Percentiles rank a stretch among this genome's conserved stretches.
Conservation (phyloP, 2,888 invertebrate species). For the Agrilus mali region DNA sequence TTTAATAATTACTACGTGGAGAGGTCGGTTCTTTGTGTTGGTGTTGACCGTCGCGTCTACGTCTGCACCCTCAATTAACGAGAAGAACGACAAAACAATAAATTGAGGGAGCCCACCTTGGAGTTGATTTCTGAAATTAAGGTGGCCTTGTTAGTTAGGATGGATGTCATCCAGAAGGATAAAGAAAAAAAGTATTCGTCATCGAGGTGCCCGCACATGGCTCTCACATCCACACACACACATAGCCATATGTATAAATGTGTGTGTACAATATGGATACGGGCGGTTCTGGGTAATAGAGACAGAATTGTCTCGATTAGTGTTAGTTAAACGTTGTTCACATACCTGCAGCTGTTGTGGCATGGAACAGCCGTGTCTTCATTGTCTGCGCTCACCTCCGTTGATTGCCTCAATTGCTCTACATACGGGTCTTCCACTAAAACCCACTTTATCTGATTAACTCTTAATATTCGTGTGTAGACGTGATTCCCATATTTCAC, state of each 20-base stretch:
- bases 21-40: too few species aligned
- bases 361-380: slow-evolving; percentile 18
- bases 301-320: slow-evolving; percentile 35
- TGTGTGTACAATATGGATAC: slow-evolving; percentile 12
- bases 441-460: too few species aligned
- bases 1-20: too few species aligned
- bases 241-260: slow-evolving; percentile 9
- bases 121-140: too few species aligned
- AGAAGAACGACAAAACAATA: too few species aligned
- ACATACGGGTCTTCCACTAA: slow-evolving; percentile 19
- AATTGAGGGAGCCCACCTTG: too few species aligned
- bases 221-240: too few species aligned
- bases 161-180: neutral
- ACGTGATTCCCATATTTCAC: too few species aligned
- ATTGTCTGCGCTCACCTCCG: slow-evolving; percentile 17
- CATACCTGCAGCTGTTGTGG: slow-evolving; percentile 34
- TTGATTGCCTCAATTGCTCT: slow-evolving; percentile 25
- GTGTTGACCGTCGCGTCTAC: too few species aligned
- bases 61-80: too few species aligned
- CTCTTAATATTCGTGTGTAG: too few species aligned
- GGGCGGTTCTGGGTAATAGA: slow-evolving; percentile 27
- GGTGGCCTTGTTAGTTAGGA: slow-evolving; percentile 1
- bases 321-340: slow-evolving; percentile 13
- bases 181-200: slow-evolving; percentile 2
- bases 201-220: slow-evolving; percentile 26